Base-by-base conservation (phyloP, 64 coral and sea anemone genomes). In the Hydrozoanthus tunicans region DNA sequence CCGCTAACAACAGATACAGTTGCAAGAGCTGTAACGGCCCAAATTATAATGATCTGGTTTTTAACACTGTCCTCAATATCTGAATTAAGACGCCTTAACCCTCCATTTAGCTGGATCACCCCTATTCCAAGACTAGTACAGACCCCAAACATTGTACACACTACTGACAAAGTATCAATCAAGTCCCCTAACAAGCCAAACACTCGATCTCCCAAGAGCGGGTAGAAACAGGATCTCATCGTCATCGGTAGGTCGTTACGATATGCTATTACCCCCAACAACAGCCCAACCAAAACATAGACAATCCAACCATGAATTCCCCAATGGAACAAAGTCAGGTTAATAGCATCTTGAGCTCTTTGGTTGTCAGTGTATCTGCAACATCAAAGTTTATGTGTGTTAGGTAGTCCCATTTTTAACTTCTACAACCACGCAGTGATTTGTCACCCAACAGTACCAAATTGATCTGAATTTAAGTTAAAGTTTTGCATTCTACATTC, bases 311-410 rank as follows among this genome's bases (percentile, higher is more conserved):
- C 65, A 68, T 68, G 65, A n/a, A 68, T 13, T 68, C 65, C 65
- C 65, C 65, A 68, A 7, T 68, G 65, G 13, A 68, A 68, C 65
- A 68, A n/a, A 11, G 65, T 68, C 13, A 68, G 13, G 13, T 68
- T 68, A n/a, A 68, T 68, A 68, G 65, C 65, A 68, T 68, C 65
- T 68, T 68, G 65, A 68, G 65, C 65, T 68, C 11, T 68, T n/a
- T 68, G 65, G 11, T 68, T 68, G 65, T 68, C 65, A 68, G 65
- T 68, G 65, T 68, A 68, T 68, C 65, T 68, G 32, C 32, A 43
- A 43, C 32, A 43, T 43, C 32, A 43, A 43, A 43, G 32, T 43
- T 43, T 43, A 43, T 43, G 32, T 43, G 32, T 43, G 32, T 43
- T 43, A 43, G 32, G 2, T 43, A 43, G 32, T 43, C 32, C 32